Base-by-base conservation (phyloP, 2,113 vertebrate genomes). In the Thalassoma bifasciatum region DNA sequence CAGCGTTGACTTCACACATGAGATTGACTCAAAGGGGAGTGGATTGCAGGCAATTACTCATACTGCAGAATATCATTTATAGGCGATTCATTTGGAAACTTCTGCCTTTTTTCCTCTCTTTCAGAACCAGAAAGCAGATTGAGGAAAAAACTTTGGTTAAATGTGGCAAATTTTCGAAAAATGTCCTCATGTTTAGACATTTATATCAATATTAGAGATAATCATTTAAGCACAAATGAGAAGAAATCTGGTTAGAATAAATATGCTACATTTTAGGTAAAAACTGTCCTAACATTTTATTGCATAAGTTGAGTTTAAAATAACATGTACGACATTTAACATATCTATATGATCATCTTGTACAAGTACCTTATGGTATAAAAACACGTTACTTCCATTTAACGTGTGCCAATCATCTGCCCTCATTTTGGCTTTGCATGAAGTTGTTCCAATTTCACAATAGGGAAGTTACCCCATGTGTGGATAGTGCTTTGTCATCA, bases 11-110 rank as follows among this genome's bases (percentile, higher is more conserved):
- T 91, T 91, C 89, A 92, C 89, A 92, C 92, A 90, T 90, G 90
- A 92, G 89, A 92, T 87, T 89, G 87, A 90, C 91, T 91, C 90
- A 92, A 91, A 91, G 86, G 91, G 90, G 92, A 92, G 87, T 87
- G 89, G 89, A 92, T 91, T 84, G 84, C 78, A 88, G 84, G 86
- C 91, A 93, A 93, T 93, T 92, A 93, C 83, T 91, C 85, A 90
- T 87, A 82, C 77, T 72, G 79, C 75, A 83, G 83, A 90, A 89
- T 91, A 86, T 88, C 84, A 88, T 91, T 92, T 92, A 90, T 89
- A 85, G 72, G 79, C 84, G 81, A 82, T 86, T 90, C 75, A 82
- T 87, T 85, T 82, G 74, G 73, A 91, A 85, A 90, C 62, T 72
- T 82, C 73, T 79, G 68, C 78, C 69, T 76, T 66, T 91, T 67